Conservation (phyloP, 2,888 invertebrate genomes). For the Trisateles emortualis region DNA sequence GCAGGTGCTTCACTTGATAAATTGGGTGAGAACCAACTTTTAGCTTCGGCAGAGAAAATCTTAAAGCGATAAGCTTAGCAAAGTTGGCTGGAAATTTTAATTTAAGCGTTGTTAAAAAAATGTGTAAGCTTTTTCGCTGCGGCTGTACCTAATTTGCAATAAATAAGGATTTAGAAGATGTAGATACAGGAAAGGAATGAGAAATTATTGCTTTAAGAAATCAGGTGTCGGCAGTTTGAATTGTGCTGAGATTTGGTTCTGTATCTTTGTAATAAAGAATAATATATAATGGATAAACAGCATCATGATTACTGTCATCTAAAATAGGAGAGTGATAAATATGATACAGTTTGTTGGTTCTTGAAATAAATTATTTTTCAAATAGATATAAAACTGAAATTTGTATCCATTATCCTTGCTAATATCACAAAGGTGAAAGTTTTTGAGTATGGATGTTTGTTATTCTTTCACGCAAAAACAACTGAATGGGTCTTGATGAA, state of each 20-base stretch:
- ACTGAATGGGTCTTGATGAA: too few species aligned
- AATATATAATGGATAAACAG: too few species aligned
- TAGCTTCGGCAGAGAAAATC: conserved; percentile 19
- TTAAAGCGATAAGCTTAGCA: conserved; percentile 44
- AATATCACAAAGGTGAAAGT: too few species aligned
- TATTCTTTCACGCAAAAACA: too few species aligned
- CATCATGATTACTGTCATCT: too few species aligned
- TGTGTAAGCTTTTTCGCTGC: conserved; percentile 16
- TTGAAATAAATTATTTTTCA: too few species aligned
- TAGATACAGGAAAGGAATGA: conserved; percentile 10
- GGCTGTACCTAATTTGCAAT: conserved; percentile 29
- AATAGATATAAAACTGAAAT: too few species aligned
- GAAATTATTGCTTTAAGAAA: conserved; percentile 5
- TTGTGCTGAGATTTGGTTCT: conserved; percentile 1
- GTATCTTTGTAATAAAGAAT: not conserved
- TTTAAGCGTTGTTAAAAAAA: conserved; percentile 27
- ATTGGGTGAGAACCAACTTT: conserved; percentile 21
- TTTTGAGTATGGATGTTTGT: too few species aligned
- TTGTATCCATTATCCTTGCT: too few species aligned
- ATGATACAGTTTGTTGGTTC: too few species aligned
- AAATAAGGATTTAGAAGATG: conserved; percentile 23
- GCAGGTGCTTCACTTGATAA: conserved; percentile 20
- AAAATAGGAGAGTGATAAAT: too few species aligned
- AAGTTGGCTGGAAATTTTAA: conserved; percentile 36
- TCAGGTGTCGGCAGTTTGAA: conserved; percentile 1